Evolutionary conservation across 2,888 invertebrate genomes (phyloP), one percentile per base, ranked within the genome.

Genomic region (Cerceris rybyensis): DNA sequence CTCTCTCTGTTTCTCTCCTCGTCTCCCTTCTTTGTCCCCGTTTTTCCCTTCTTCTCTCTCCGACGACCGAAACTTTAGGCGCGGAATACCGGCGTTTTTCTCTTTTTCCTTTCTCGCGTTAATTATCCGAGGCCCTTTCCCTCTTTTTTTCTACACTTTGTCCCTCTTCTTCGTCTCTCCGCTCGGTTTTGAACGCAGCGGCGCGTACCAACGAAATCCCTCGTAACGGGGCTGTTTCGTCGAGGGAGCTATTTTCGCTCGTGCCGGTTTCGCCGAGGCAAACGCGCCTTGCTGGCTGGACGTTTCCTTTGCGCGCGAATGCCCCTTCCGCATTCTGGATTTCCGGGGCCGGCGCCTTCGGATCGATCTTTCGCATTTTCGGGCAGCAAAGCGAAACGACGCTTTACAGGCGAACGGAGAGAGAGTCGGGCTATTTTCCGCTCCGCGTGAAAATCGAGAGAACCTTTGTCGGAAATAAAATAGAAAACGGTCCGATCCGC

Each of bases 131-230:
- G 17, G 57, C 11, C 60, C 60, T 69, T 74, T 65, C 69, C 39
- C 16, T 68, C 59, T 49, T 70, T 60, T 28, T 28, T 28, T 28
- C 28, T 4, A 28, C 4, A 1, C 28, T 4, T 28, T 4, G 1
- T 28, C 28, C 28, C 28, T 28, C 1, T 28, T 4, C 61, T 54
- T 57, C 50, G 60, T 55, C 59, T 46, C 28, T 28, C 4, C 28
- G 28, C 60, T 76, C 61, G 68, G 63, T 74, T 57, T 57, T 63
- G 58, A 52, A 54, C 74, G 69, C 74, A 79, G 59, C 70, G 63
- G 58, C 64, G 70, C 70, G 69, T 61, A 67, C 75, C 70, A 78
- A 50, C 68, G 70, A 55, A 50, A 11, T 16, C 17, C 55, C 11
- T 55, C 55, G 55, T 9, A 17, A 17, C 28, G 55, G 17, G 8